Percentiles rank a stretch among this genome's conserved stretches.
phyloP scores from a whole-genome alignment of 1,140 invertebrate species.

The Sminthurides bifidus region DNA sequence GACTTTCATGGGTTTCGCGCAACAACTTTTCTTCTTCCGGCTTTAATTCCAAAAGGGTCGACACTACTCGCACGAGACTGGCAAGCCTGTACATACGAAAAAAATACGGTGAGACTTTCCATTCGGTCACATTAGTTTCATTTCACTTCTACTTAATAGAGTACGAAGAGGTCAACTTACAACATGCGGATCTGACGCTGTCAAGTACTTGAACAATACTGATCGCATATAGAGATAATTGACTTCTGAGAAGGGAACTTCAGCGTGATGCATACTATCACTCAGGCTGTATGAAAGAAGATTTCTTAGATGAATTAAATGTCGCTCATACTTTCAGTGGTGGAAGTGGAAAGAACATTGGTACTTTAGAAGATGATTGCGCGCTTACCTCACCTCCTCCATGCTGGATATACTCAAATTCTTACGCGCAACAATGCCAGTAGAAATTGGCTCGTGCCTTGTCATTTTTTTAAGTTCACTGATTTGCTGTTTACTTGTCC shows the following conservation, averaged over 20 bases:
- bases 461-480: slow-evolving; percentile 16
- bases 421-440: not conserved
- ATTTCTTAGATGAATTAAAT: not conserved
- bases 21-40: slow-evolving; percentile 75
- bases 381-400: slow-evolving; percentile 18
- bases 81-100: not conserved
- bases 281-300: not conserved
- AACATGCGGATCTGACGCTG: slow-evolving; percentile 27
- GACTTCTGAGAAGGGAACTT: slow-evolving; percentile 18
- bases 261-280: slow-evolving; percentile 1
- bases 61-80: slow-evolving; percentile 51
- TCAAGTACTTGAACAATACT: slow-evolving; percentile 31
- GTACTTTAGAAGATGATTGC: not conserved
- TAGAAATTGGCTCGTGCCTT: not conserved
- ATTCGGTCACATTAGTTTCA: not conserved
- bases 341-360: not conserved
- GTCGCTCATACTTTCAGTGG: too few species aligned
- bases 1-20: slow-evolving; percentile 27
- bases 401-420: too few species aligned
- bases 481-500: slow-evolving; percentile 15
- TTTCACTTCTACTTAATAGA: too few species aligned
- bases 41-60: slow-evolving; percentile 68
- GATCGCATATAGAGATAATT: slow-evolving; percentile 29
- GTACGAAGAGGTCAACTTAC: slow-evolving; percentile 15
- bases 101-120: not conserved